These are phyloP conservation scores for Apamea monoglypha DNA, from an alignment of 2,888 invertebrate species.

Conservation along the genomic window DNA sequence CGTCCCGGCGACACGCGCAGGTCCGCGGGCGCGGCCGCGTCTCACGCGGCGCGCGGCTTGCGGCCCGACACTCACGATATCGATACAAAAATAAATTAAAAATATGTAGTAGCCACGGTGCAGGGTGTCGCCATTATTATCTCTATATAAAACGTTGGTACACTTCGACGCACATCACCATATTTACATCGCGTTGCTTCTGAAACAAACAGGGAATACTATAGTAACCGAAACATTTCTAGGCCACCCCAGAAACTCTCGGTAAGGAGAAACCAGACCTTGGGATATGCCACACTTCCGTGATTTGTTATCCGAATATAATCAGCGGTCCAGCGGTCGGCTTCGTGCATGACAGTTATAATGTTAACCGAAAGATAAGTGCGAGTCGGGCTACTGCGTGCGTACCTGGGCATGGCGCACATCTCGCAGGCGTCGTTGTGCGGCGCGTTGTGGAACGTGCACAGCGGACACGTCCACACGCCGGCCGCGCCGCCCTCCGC, in stretches of 20 bases:
- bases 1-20: constrained; percentile 9
- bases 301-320: background rate
- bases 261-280: background rate
- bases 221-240: constrained; percentile 6
- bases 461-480: constrained; percentile 97
- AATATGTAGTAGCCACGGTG: constrained; percentile 45
- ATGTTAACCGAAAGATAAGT: background rate
- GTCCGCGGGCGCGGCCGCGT: background rate
- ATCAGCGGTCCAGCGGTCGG: background rate
- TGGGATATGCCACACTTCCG: background rate
- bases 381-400: background rate
- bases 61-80: constrained; percentile 1
- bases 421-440: constrained; percentile 88
- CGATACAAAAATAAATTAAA: constrained; percentile 71
- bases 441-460: constrained; percentile 97
- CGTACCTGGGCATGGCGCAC: constrained; percentile 64
- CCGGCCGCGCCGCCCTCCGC: constrained; percentile 58
- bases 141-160: constrained; percentile 60
- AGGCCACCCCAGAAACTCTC: background rate
- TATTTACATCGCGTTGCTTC: constrained; percentile 75
- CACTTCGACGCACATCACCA: constrained; percentile 36
- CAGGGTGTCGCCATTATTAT: constrained; percentile 48
- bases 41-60: background rate
- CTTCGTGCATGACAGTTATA: background rate
- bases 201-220: constrained; percentile 65